Evolutionary conservation across 2,113 vertebrate species (phyloP).

Genomic region (Salvelinus alpinus): DNA sequence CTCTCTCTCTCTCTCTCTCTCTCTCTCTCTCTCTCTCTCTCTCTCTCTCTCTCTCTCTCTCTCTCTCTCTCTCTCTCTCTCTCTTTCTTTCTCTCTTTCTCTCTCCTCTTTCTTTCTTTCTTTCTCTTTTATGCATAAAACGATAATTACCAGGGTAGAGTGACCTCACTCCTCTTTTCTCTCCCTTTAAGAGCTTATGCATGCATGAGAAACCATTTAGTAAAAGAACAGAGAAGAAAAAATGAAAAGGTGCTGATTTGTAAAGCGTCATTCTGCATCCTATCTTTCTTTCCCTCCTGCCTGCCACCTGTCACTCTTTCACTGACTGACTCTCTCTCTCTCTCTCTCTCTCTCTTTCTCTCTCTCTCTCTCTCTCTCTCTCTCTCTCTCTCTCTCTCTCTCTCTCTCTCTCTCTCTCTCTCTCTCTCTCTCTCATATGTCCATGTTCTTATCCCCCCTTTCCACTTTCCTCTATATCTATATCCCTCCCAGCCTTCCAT

Average conservation of each 20-base stretch:
- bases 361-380: conserved; percentile 3
- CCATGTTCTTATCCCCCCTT: conserved; percentile 18
- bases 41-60: too few species aligned
- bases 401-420: not conserved
- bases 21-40: too few species aligned
- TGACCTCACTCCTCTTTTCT: too few species aligned
- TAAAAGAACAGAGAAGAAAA: too few species aligned
- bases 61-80: too few species aligned
- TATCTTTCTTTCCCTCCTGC: conserved; percentile 7
- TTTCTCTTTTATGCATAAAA: not conserved
- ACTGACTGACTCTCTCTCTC: not conserved
- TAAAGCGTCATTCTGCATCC: not conserved
- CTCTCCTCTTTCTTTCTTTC: not conserved
- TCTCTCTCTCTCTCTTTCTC: not conserved
- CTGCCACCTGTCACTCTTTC: conserved; percentile 36
- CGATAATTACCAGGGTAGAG: too few species aligned
- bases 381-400: not conserved
- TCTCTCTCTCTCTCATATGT: not conserved
- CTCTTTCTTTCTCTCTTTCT: too few species aligned
- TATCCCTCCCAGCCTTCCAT: not conserved
- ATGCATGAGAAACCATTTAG: too few species aligned
- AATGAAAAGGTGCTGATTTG: not conserved
- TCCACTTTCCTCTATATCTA: conserved; percentile 4
- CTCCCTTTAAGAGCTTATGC: too few species aligned
- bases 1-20: conserved; percentile 7